A percentile compares a stretch with the other conserved stretches of the same genome.
Evolutionary conservation across 2,888 invertebrate species (phyloP).

Genomic region (Xestia c-nigrum): DNA sequence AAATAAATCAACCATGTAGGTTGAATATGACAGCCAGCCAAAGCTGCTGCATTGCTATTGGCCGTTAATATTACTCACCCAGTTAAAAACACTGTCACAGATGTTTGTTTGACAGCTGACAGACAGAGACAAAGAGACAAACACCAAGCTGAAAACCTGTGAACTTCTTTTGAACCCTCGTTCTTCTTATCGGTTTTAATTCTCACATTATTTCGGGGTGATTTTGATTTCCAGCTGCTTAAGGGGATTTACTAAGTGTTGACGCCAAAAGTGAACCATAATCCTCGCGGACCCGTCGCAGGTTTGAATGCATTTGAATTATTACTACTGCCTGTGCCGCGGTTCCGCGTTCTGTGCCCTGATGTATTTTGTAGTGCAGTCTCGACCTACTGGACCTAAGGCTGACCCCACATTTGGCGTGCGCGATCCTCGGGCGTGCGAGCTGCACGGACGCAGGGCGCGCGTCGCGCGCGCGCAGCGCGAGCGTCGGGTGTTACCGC

Average conservation of each 20-base stretch:
- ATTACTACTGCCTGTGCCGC: background rate
- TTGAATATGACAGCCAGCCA: background rate
- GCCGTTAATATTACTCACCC: background rate
- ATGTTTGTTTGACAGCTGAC: slow-evolving; percentile 5
- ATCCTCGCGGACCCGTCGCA: background rate
- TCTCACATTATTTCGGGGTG: background rate
- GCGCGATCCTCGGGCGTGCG: too few species aligned
- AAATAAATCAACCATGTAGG: background rate
- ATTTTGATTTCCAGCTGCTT: background rate
- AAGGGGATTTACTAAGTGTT: background rate
- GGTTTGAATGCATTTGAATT: slow-evolving; percentile 1
- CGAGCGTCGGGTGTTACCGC: too few species aligned
- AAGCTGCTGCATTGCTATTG: background rate
- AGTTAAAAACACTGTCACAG: background rate
- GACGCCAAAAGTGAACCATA: background rate
- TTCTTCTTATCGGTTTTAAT: background rate
- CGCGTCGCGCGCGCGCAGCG: too few species aligned
- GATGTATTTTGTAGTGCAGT: background rate
- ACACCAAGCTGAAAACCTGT: slow-evolving; percentile 5
- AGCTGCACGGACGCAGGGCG: too few species aligned
- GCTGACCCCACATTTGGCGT: too few species aligned
- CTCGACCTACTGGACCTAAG: background rate
- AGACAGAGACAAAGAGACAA: background rate
- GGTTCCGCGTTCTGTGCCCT: background rate
- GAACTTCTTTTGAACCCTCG: background rate